phyloP scores from a whole-genome alignment of 1,140 invertebrate genomes.

The Papilio machaon region DNA sequence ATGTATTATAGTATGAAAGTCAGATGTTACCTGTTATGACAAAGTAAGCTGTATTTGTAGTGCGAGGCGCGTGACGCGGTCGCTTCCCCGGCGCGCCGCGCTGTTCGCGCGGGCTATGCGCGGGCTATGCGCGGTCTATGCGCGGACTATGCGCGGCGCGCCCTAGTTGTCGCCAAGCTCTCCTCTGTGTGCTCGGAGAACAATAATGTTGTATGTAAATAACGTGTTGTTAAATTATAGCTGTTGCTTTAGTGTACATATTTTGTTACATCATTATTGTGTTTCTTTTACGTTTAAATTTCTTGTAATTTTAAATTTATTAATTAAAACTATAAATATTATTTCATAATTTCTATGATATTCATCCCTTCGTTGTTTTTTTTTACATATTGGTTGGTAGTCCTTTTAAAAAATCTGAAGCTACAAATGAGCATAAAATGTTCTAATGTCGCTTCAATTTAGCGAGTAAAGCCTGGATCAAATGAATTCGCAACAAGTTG shows the following conservation, averaged over 20 bases:
- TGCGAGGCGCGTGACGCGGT: slow-evolving; percentile 56
- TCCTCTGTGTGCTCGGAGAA: slow-evolving; percentile 41
- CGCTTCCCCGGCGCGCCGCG: background rate
- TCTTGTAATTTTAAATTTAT: slow-evolving; percentile 65
- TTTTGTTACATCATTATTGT: slow-evolving; percentile 73
- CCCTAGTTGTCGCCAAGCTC: slow-evolving; percentile 40
- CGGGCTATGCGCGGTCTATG: no score
- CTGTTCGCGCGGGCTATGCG: no score
- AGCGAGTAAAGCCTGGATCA: background rate
- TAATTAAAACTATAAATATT: slow-evolving; percentile 58
- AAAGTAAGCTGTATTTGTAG: slow-evolving; percentile 78
- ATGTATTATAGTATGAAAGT: slow-evolving; percentile 80
- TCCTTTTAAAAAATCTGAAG: slow-evolving; percentile 8
- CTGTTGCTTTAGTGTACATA: slow-evolving; percentile 80
- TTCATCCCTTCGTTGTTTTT: slow-evolving; percentile 35
- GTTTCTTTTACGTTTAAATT: slow-evolving; percentile 67
- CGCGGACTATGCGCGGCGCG: slow-evolving; percentile 8
- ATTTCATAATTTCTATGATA: slow-evolving; percentile 50
- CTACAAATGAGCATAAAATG: slow-evolving; percentile 25
- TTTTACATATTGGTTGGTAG: slow-evolving; percentile 39
- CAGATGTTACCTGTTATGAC: slow-evolving; percentile 82
- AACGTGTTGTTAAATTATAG: slow-evolving; percentile 79
- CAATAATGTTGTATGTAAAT: slow-evolving; percentile 65
- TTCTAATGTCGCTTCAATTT: background rate
- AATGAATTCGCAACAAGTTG: background rate